phyloP scores from a whole-genome alignment of 2,113 vertebrate genomes.

The Rhea pennata region DNA sequence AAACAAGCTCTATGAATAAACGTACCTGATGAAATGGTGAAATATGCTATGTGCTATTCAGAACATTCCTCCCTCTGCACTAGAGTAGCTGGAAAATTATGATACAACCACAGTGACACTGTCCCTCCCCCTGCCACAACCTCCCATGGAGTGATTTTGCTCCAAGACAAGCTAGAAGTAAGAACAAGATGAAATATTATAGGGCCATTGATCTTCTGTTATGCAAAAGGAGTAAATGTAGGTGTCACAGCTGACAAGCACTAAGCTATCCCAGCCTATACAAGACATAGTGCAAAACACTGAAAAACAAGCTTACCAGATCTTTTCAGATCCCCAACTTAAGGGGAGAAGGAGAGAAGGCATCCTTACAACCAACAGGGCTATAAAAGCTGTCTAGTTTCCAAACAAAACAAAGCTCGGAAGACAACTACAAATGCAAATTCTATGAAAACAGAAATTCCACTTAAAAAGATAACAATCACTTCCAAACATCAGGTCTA shows the following conservation, averaged over 20 bases:
- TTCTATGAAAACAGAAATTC: neutral
- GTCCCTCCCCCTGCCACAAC: neutral
- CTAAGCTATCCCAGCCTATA: neutral
- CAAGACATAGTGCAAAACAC: neutral
- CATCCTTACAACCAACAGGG: neutral
- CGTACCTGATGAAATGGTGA: neutral
- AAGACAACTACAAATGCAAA: neutral
- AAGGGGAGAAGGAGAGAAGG: neutral
- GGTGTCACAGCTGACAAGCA: conserved; percentile 23
- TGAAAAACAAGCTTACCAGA: neutral
- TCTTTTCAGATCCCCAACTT: neutral
- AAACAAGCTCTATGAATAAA: conserved; percentile 40
- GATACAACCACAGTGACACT: neutral
- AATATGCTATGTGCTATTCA: neutral
- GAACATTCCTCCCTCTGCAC: neutral
- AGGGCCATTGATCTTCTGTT: conserved; percentile 46
- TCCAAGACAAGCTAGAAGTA: neutral
- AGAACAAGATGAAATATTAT: conserved; percentile 59
- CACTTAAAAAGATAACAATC: neutral
- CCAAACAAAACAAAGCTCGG: conserved; percentile 9
- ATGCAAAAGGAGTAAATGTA: conserved; percentile 16
- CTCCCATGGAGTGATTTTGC: conserved; percentile 16
- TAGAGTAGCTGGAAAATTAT: conserved; percentile 13
- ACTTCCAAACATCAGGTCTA: neutral
- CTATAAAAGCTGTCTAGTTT: neutral